phyloP scores from a whole-genome alignment of 2,113 vertebrate genomes.

The Perccottus glenii region DNA sequence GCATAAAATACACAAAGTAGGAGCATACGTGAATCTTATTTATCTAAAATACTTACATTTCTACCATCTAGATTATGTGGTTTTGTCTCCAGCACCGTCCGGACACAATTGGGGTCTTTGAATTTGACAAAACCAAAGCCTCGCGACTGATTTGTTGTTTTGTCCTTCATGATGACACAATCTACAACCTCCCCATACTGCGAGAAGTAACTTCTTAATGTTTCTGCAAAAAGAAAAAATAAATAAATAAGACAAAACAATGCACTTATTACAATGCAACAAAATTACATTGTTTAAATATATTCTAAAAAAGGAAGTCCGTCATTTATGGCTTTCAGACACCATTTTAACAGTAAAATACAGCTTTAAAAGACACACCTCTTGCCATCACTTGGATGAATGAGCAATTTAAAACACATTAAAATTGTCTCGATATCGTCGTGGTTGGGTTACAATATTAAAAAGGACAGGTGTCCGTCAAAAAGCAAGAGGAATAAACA shows the following conservation, averaged over 20 bases:
- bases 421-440: too few species aligned
- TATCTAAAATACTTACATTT: slow-evolving; percentile 87
- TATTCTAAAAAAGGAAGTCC: too few species aligned
- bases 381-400: too few species aligned
- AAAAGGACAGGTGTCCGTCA: too few species aligned
- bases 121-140: slow-evolving; percentile 99
- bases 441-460: too few species aligned
- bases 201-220: slow-evolving; percentile 96
- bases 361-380: too few species aligned
- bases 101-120: slow-evolving; percentile 99
- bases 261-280: neutral
- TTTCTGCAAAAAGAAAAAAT: slow-evolving; percentile 83
- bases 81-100: slow-evolving; percentile 96
- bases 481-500: too few species aligned
- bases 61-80: slow-evolving; percentile 97
- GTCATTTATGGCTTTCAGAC: too few species aligned
- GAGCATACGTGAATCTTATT: neutral
- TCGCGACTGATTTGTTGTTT: slow-evolving; percentile 98
- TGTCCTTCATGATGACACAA: slow-evolving; percentile 99
- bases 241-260: slow-evolving; percentile 5
- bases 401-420: too few species aligned
- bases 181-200: slow-evolving; percentile 99
- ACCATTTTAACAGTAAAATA: too few species aligned
- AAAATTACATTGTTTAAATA: neutral
- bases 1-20: too few species aligned